Base-by-base conservation (phyloP, 2,797 vertebrate genomes). In the Lycodopsis pacificus region DNA sequence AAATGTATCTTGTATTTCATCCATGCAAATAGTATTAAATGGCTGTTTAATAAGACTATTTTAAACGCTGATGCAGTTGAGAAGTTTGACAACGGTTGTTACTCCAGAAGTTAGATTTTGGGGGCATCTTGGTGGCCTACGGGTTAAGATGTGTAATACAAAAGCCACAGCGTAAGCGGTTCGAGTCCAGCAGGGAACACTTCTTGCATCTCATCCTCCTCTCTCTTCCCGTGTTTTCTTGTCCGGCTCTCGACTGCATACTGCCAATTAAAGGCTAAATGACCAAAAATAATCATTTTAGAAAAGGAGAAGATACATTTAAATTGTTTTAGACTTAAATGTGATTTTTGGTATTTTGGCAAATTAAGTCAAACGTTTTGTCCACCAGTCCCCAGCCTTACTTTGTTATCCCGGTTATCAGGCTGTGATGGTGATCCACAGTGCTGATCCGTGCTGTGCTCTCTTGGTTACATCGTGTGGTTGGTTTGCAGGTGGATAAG, bases 401-500 rank as follows among this genome's bases (percentile, higher is more conserved):
- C 12, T n/a, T 51, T 59, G 7, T 65, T 15, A 44, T 75, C 40
- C 20, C 4, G 53, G 12, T 46, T 19, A 42, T n/a, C 17, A 61
- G 25, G 34, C 34, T 61, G 32, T 48, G 48, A 66, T 49, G 2
- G 30, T 1, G 7, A 66, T 44, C 42, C 4, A 19, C 36, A 17
- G 25, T 73, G 20, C 22, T 65, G 62, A 13, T 27, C 34, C 48
- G 27, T 57, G 7, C 17, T 75, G 75, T 74, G 7, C 25, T 30
- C 2, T 78, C 27, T 22, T 77, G 19, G 68, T 59, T 58, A 62
- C 76, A 61, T 64, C 27, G 25, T 48, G 10, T 73, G 34, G 49
- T 76, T 58, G 49, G 54, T 58, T 84, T 84, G 34, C 85, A 98
- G 97, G 97, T 98, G 82, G 97, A 98, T 86, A 98, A 98, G 91